phyloP scores from a whole-genome alignment of 2,113 vertebrate species.

The Epinephelus cyanopodus region DNA sequence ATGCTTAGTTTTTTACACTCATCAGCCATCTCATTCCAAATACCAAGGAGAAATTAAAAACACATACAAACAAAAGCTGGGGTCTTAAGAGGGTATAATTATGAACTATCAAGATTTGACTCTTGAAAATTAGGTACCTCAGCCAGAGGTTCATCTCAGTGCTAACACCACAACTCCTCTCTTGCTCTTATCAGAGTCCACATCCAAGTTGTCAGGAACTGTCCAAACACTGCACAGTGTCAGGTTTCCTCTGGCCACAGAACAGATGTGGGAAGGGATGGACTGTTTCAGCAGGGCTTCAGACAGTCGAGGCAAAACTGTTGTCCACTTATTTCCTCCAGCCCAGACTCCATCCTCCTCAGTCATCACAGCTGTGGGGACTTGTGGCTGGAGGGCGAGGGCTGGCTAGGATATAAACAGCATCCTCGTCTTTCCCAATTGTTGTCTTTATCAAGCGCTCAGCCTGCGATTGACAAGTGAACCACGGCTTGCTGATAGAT shows the following conservation, averaged over 20 bases:
- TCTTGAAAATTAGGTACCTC: neutral
- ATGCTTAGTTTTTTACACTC: too few species aligned
- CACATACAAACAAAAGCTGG: too few species aligned
- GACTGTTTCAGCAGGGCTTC: neutral
- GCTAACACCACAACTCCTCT: neutral
- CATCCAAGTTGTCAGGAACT: conserved; percentile 29
- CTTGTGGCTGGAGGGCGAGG: neutral
- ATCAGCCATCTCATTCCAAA: too few species aligned
- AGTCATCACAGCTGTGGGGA: conserved; percentile 66
- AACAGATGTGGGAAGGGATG: conserved; percentile 19
- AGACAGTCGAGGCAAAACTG: conserved; percentile 20
- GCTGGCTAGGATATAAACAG: conserved; percentile 50
- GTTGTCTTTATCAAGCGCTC: conserved; percentile 80
- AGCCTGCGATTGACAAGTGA: conserved; percentile 60
- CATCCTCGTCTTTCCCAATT: conserved; percentile 64
- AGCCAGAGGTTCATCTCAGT: neutral
- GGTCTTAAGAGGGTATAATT: too few species aligned
- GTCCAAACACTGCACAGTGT: conserved; percentile 75
- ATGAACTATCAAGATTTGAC: neutral
- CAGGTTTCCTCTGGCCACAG: conserved; percentile 60
- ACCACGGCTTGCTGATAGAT: conserved; percentile 58
- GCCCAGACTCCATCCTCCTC: conserved; percentile 78
- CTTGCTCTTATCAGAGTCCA: conserved; percentile 26
- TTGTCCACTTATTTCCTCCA: conserved; percentile 66
- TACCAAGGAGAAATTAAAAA: too few species aligned